Evolutionary conservation across 2,113 vertebrate species (phyloP).

Genomic region (Glaucidium brasilianum): DNA sequence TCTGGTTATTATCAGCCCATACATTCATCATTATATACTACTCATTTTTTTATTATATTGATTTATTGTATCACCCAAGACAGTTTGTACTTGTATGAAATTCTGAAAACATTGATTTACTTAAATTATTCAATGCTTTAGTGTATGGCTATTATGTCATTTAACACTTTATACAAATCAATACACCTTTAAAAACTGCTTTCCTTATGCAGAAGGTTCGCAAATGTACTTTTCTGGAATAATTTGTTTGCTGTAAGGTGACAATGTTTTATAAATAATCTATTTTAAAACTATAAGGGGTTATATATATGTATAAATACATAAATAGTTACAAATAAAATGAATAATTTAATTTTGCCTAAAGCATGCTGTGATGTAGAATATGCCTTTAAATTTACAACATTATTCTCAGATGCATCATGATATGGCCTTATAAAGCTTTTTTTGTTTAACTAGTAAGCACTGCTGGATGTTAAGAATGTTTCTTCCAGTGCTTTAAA

Average conservation of each 20-base stretch:
- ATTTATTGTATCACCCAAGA: conserved; percentile 72
- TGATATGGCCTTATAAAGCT: not conserved
- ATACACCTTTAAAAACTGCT: conserved; percentile 67
- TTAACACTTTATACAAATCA: conserved; percentile 79
- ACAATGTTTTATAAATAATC: conserved; percentile 49
- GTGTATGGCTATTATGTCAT: conserved; percentile 71
- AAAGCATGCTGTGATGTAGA: not conserved
- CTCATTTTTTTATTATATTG: conserved; percentile 74
- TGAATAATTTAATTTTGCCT: conserved; percentile 56
- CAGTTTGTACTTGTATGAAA: conserved; percentile 70
- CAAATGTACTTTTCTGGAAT: conserved; percentile 55
- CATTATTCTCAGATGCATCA: not conserved
- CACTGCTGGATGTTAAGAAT: not conserved
- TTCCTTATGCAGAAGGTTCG: conserved; percentile 55
- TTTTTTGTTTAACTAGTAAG: not conserved
- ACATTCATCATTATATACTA: conserved; percentile 70
- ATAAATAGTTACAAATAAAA: conserved; percentile 11
- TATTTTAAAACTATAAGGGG: conserved; percentile 26
- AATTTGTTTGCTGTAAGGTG: conserved; percentile 46
- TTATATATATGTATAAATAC: not conserved
- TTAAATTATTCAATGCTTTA: conserved; percentile 80
- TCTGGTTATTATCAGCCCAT: conserved; percentile 65
- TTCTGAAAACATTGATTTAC: conserved; percentile 78
- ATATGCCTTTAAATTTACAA: not conserved
- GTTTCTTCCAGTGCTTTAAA: not conserved